Evolutionary conservation across 2,113 vertebrate genomes (phyloP).

Genomic region (Pundamilia nyererei): DNA sequence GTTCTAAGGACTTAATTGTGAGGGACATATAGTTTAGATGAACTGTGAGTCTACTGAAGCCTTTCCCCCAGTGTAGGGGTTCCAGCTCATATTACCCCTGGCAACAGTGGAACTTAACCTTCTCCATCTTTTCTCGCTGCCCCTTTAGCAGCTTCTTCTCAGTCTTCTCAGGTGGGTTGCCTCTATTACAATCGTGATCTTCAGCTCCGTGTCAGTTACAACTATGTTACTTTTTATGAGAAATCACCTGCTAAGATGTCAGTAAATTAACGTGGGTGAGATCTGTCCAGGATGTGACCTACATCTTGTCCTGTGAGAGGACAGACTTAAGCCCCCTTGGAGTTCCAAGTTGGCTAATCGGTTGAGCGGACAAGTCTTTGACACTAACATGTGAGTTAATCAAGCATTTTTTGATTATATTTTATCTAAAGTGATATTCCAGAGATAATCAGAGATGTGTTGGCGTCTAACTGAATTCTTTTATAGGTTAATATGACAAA

Average conservation of each 20-base stretch:
- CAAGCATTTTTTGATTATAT: not conserved
- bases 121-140: not conserved
- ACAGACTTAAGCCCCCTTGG: not conserved
- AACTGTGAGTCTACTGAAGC: not conserved
- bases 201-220: not conserved
- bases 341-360: not conserved
- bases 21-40: not conserved
- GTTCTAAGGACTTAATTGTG: not conserved
- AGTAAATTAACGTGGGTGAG: not conserved
- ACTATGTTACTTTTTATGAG: not conserved
- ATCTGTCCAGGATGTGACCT: not conserved
- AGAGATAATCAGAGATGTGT: not conserved
- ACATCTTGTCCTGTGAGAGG: not conserved
- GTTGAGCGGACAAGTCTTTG: not conserved
- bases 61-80: not conserved
- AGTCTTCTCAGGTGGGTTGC: not conserved
- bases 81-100: not conserved
- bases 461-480: not conserved
- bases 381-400: not conserved
- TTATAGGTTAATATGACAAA: not conserved
- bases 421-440: not conserved
- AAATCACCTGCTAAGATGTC: not conserved
- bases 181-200: not conserved
- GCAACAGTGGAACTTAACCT: not conserved
- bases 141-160: not conserved